phyloP scores from a whole-genome alignment of 2,888 invertebrate genomes.

The Sylvicola cinctus region DNA sequence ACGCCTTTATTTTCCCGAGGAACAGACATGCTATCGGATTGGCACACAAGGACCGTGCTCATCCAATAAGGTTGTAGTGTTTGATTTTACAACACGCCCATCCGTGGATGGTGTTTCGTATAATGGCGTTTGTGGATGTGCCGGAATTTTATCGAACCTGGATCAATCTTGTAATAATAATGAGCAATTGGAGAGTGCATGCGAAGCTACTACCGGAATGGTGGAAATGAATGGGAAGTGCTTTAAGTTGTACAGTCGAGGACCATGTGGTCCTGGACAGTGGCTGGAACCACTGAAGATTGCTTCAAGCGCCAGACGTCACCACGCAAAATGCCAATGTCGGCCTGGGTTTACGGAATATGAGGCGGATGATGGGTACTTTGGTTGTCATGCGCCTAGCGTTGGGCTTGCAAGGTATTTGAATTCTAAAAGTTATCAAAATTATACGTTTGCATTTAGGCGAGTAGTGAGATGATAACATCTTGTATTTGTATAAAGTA shows the following conservation, averaged over 20 bases:
- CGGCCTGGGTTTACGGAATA: conserved; percentile 38
- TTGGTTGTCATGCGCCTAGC: conserved; percentile 37
- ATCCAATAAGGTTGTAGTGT: conserved; percentile 50
- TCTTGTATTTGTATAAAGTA: conserved; percentile 3
- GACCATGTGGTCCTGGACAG: conserved; percentile 52
- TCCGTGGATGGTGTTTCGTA: conserved; percentile 64
- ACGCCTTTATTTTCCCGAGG: conserved; percentile 51
- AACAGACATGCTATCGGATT: conserved; percentile 55
- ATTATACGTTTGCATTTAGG: conserved; percentile 11
- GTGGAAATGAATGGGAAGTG: conserved; percentile 48
- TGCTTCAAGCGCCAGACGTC: conserved; percentile 10
- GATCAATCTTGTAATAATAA: conserved; percentile 20
- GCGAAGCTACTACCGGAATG: conserved; percentile 37
- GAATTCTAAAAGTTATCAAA: conserved; percentile 25
- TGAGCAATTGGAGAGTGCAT: conserved; percentile 22
- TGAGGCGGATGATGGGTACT: conserved; percentile 19
- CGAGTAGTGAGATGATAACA: conserved; percentile 5
- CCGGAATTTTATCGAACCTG: conserved; percentile 24
- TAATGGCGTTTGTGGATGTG: conserved; percentile 62
- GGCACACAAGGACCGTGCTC: conserved; percentile 59
- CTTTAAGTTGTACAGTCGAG: conserved; percentile 53
- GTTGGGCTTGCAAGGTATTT: conserved; percentile 43
- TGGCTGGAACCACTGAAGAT: conserved; percentile 40
- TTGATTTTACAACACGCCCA: conserved; percentile 58
- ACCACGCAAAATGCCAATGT: conserved; percentile 41